Base-by-base conservation (phyloP, 2,888 invertebrate species). In the Eupithecia vulgata region DNA sequence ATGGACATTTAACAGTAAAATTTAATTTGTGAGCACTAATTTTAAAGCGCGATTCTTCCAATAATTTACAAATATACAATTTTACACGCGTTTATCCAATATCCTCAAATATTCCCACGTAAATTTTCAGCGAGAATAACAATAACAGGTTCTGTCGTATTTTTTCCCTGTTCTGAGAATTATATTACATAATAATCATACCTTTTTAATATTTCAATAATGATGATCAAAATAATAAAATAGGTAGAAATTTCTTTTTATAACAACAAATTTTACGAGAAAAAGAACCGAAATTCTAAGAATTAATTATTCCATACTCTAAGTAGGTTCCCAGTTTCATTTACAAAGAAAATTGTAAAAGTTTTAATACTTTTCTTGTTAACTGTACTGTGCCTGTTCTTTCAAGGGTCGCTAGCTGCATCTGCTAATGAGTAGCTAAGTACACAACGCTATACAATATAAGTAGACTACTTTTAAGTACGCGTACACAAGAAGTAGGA, bases 381-480 rank as follows among this genome's bases (percentile, higher is more conserved):
- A 13, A 75, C 40, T 59, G 66, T 75, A 72, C 68, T 21, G 8
- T 30, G 70, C 65, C 35, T 69, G 68, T 73, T 66, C 72, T 74
- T 74, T 79, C 71, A 75, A 76, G 78, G 73, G 76, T 72, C 70
- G 71, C 72, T 72, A 70, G 76, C 74, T 73, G 76, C 76, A 75
- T 76, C 74, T 76, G 79, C 76, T 79, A 79, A 79, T 78, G 79
- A 79, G 79, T 78, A 74, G 73, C 76, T 76, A 74, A 79, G 75
- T 75, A 76, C 77, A 67, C 70, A 45, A 68, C 67, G 64, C 66
- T 61, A 57, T 67, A 67, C 67, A 62, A 52, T 68, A 61, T 61
- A 70, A 68, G 68, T 68, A 64, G n/a, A 64, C 62, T 62, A 21
- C 52, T 52, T 48, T 48, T 21, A 21, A 52, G 45, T 45, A 45